Evolutionary conservation across 2,113 vertebrate genomes (phyloP).

Genomic region (Lanius collurio): DNA sequence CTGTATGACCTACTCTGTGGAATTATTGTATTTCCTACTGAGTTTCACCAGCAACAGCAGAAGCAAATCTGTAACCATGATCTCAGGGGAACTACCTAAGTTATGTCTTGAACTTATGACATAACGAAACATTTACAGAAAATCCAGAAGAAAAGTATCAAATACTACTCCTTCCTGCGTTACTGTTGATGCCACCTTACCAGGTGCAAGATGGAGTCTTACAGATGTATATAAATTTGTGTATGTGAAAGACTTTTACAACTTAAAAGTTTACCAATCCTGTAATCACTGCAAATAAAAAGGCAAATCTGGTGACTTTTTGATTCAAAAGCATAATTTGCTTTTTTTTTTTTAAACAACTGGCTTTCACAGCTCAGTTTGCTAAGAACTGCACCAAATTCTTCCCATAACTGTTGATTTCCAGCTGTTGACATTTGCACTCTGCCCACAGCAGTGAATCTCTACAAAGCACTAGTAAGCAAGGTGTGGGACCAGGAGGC

Average conservation of each 20-base stretch:
- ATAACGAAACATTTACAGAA: neutral
- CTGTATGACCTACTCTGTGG: neutral
- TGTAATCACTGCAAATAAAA: neutral
- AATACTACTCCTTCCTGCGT: neutral
- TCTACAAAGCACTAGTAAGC: neutral
- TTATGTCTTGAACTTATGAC: neutral
- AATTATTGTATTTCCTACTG: neutral
- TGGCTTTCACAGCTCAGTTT: neutral
- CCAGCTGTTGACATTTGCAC: neutral
- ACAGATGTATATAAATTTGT: neutral
- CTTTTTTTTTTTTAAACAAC: neutral
- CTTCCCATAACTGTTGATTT: neutral
- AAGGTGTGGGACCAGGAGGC: neutral
- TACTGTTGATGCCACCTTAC: neutral
- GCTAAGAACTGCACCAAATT: neutral
- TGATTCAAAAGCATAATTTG: neutral
- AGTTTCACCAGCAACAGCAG: neutral
- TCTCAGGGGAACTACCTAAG: neutral
- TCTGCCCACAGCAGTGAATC: neutral
- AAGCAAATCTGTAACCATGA: neutral
- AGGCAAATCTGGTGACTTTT: neutral
- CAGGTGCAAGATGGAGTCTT: neutral
- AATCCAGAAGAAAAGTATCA: neutral
- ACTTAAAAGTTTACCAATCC: neutral
- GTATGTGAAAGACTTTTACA: neutral